Evolutionary conservation across 2,797 vertebrate species (phyloP).

Genomic region (Cyprinodon diabolis): DNA sequence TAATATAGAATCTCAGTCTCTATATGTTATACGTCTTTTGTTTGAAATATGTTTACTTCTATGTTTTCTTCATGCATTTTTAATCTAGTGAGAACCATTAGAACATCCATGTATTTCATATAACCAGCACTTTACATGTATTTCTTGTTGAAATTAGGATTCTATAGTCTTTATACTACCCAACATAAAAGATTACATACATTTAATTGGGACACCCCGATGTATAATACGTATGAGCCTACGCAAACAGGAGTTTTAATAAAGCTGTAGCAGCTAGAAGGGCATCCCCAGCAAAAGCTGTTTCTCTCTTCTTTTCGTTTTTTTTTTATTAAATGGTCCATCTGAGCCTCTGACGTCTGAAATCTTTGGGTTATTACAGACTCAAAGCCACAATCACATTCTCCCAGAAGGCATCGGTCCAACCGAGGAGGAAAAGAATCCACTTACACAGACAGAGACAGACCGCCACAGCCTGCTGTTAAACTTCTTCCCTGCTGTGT

Average conservation of each 20-base stretch:
- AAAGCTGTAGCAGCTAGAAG: conserved; percentile 19
- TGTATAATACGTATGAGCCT: neutral
- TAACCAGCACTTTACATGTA: too few species aligned
- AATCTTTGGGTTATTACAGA: conserved; percentile 44
- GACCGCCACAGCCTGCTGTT: conserved; percentile 23
- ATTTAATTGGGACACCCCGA: neutral
- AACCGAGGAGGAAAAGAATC: conserved; percentile 55
- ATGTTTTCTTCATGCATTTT: neutral
- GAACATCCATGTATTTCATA: neutral
- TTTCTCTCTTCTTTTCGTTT: neutral
- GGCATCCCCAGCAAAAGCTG: neutral
- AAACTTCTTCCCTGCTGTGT: conserved; percentile 27
- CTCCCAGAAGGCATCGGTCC: conserved; percentile 36
- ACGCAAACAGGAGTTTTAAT: conserved; percentile 12
- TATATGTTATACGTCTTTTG: neutral
- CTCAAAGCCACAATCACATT: conserved; percentile 17
- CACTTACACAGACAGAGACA: conserved; percentile 65
- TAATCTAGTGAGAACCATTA: neutral
- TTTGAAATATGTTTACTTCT: neutral
- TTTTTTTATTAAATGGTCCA: conserved; percentile 34
- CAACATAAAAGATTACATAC: neutral
- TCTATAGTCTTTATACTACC: neutral
- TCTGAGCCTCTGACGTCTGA: conserved; percentile 47
- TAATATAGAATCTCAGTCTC: neutral
- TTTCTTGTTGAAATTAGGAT: neutral